phyloP scores from a whole-genome alignment of 2,113 vertebrate genomes.

The Pygoscelis antarcticus region DNA sequence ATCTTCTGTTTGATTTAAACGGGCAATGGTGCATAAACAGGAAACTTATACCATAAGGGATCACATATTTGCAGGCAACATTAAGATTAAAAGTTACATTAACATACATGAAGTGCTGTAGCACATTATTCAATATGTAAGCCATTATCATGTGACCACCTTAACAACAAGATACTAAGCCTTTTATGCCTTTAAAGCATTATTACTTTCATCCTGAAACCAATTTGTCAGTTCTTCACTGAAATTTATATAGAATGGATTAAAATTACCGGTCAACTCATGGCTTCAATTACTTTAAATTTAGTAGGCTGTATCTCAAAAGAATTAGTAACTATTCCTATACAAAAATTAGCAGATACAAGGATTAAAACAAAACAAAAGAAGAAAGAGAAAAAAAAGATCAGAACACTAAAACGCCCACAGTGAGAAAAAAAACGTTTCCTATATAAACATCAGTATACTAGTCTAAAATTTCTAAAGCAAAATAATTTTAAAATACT shows the following conservation, averaged over 20 bases:
- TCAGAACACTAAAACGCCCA: constrained; percentile 73
- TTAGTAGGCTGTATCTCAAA: constrained; percentile 79
- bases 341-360: constrained; percentile 81
- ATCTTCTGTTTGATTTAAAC: constrained; percentile 85
- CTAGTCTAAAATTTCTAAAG: constrained; percentile 65
- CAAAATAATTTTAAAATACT: constrained; percentile 51
- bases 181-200: constrained; percentile 63
- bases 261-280: constrained; percentile 79
- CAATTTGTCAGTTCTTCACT: constrained; percentile 70
- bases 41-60: constrained; percentile 82
- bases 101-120: constrained; percentile 75
- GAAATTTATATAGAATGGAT: constrained; percentile 75
- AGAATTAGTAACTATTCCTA: constrained; percentile 83
- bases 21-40: constrained; percentile 84
- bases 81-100: constrained; percentile 74
- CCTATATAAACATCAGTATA: constrained; percentile 66
- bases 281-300: constrained; percentile 83
- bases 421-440: constrained; percentile 65
- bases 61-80: constrained; percentile 85
- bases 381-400: constrained; percentile 60
- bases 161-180: constrained; percentile 63
- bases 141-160: constrained; percentile 72
- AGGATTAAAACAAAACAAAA: constrained; percentile 74
- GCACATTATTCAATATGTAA: constrained; percentile 69
- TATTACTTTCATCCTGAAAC: constrained; percentile 70